Evolutionary conservation across 1,140 invertebrate species (phyloP).

Genomic region (Drosophila repletoides): DNA sequence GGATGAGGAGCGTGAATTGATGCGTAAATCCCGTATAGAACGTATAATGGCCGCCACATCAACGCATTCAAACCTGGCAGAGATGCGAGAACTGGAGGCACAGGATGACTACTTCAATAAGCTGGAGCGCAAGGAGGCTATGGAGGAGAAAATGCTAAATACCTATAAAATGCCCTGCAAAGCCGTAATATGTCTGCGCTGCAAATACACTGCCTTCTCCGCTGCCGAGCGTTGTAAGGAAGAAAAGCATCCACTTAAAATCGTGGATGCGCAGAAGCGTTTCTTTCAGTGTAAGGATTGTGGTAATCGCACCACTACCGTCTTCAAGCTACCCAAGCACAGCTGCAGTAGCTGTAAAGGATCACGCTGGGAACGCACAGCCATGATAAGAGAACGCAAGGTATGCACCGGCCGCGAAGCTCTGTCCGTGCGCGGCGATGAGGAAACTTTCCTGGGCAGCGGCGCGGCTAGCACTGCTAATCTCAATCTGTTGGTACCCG

Average conservation of each 20-base stretch:
- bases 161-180: conserved; percentile 93
- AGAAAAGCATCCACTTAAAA: conserved; percentile 90
- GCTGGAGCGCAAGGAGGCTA: conserved; percentile 93
- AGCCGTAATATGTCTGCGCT: conserved; percentile 93
- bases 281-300: conserved; percentile 96
- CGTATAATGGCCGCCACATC: conserved; percentile 91
- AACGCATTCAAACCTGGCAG: conserved; percentile 88
- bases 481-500: conserved; percentile 88
- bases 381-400: conserved; percentile 91
- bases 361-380: conserved; percentile 89
- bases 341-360: conserved; percentile 90
- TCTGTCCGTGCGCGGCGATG: conserved; percentile 88
- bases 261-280: conserved; percentile 90
- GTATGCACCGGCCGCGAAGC: conserved; percentile 82
- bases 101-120: conserved; percentile 94
- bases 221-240: conserved; percentile 92
- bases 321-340: conserved; percentile 89
- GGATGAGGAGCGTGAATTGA: conserved; percentile 80
- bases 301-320: conserved; percentile 89
- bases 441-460: conserved; percentile 87
- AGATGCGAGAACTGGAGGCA: conserved; percentile 88
- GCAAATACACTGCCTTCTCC: conserved; percentile 94
- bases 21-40: conserved; percentile 88
- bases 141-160: conserved; percentile 95
- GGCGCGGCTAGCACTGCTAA: conserved; percentile 84